phyloP scores from a whole-genome alignment of 2,113 vertebrate genomes.

The Steatornis caripensis region DNA sequence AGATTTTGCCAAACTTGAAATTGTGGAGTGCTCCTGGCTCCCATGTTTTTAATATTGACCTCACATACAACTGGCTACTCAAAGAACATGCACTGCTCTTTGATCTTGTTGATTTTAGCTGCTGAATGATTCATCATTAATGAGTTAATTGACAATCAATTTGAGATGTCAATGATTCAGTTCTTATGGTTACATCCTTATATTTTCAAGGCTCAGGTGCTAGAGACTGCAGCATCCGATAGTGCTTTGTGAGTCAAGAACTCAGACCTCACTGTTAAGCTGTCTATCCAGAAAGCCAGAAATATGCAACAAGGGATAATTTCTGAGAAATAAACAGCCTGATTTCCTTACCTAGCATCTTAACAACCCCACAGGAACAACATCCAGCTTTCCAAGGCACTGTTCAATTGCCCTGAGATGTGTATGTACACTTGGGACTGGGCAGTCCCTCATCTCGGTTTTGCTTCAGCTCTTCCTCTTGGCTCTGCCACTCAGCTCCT shows the following conservation, averaged over 20 bases:
- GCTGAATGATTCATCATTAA: background rate
- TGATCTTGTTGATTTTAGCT: background rate
- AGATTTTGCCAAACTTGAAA: background rate
- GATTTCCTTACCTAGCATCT: background rate
- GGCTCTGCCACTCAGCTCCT: background rate
- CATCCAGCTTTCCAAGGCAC: background rate
- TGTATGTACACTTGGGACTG: accelerated
- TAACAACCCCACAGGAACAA: background rate
- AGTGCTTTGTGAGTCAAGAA: background rate
- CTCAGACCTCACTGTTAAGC: background rate
- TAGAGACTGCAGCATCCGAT: background rate
- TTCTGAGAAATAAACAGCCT: background rate
- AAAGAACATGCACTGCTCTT: background rate
- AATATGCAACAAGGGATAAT: background rate
- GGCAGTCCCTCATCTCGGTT: accelerated
- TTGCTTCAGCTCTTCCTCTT: background rate
- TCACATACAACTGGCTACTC: background rate
- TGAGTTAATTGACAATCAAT: background rate
- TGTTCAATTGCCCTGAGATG: background rate
- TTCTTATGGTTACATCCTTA: background rate
- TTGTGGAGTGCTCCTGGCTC: background rate
- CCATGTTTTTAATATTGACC: accelerated
- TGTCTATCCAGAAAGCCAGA: background rate
- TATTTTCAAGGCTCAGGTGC: background rate
- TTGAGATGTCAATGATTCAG: background rate